Base-by-base conservation (phyloP, 1,140 invertebrate genomes). In the Papilio polytes region DNA sequence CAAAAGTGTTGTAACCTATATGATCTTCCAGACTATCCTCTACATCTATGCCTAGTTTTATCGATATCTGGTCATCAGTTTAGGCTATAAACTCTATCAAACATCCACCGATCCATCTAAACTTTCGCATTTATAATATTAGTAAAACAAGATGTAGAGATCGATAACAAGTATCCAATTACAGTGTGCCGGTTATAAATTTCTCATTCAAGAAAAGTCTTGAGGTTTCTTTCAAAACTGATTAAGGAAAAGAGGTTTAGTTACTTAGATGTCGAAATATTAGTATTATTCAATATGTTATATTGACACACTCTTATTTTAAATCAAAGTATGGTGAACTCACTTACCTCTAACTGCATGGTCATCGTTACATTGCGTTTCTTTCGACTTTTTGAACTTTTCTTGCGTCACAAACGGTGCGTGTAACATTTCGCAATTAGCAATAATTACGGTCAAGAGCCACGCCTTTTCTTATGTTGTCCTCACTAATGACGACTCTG, bases 281-380 rank as follows among this genome's bases (percentile, higher is more conserved):
- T 63, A 8, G 26, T 56, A 70, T 70, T 26, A 31, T 70, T 31
- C 26, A 70, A 31, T 70, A 13, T 8, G n/a, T n/a, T n/a, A n/a
- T 70, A 70, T 70, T 70, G 63, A 12, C 63, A 70, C 22, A 70
- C 63, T 70, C 63, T 70, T 70, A 70, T 70, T 70, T 70, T 70
- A 70, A 63, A 63, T 63, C 22, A 63, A 70, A 31, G 26, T 70
- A 70, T 70, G 12, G 26, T 70, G 63, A 70, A 70, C 26, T 70
- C 7, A 15, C 4, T 15, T 1, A 36, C 4, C 63, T 70, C 22
- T 26, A 15, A 70, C 26, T 70, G 63, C 63, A 70, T 12, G 26
- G 63, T 70, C 63, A 70, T 70, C 63, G 22, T 70, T 36, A 70
- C 22, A 18, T 70, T 31, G 63, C 63, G 63, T 70, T 70, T 15